Conservation (phyloP, 2,888 invertebrate species). For the Gastrophysa polygoni region DNA sequence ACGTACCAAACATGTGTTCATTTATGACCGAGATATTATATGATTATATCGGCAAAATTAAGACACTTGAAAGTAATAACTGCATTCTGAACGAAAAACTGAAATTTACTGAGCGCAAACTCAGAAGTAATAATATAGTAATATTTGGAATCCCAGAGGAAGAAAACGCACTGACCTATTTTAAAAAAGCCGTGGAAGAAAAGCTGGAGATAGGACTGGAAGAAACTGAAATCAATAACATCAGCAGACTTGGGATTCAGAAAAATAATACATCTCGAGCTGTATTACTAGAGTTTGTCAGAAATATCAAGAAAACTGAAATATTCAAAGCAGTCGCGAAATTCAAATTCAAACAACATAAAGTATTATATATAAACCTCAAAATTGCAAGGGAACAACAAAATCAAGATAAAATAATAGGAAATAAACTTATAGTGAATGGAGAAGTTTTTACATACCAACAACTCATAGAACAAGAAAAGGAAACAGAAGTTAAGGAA, state of each 20-base stretch:
- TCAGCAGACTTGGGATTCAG: background rate
- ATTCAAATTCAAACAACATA: background rate
- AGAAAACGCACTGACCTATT: background rate
- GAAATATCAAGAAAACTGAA: slow-evolving; percentile 5
- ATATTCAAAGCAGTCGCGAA: background rate
- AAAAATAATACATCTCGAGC: slow-evolving; percentile 2
- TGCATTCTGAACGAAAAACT: background rate
- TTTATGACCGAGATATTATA: too few relatives aligned
- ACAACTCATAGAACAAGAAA: too few relatives aligned
- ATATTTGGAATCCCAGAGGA: background rate
- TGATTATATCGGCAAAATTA: background rate
- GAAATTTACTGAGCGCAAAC: too few relatives aligned
- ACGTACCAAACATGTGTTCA: too few relatives aligned
- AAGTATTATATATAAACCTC: too few relatives aligned
- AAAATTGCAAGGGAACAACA: too few relatives aligned
- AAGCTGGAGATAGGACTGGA: background rate
- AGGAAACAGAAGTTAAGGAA: too few relatives aligned
- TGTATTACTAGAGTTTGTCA: slow-evolving; percentile 3
- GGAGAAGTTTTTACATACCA: too few relatives aligned
- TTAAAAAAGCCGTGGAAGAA: background rate
- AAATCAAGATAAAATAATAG: too few relatives aligned
- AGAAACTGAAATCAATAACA: slow-evolving; percentile 8
- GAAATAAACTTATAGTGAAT: too few relatives aligned
- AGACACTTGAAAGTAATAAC: background rate
- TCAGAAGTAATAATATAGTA: too few relatives aligned